Base-by-base conservation (phyloP, 2,113 vertebrate species). In the Cyprinus carpio region DNA sequence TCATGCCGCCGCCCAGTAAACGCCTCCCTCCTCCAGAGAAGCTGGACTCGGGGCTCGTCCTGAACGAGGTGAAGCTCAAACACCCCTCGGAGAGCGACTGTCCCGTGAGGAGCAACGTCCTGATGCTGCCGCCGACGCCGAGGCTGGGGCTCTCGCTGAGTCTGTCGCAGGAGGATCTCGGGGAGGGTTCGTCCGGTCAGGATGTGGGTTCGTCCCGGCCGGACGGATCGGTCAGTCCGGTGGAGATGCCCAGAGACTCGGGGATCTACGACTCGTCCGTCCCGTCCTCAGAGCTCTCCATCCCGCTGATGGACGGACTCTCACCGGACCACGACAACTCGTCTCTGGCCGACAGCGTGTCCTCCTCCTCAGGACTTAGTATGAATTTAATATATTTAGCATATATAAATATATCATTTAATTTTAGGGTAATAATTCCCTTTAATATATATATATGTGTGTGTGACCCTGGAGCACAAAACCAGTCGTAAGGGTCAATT, bases 251-350 rank as follows among this genome's bases (percentile, higher is more conserved):
- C 13, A 94, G 97, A 37, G 98, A 99, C 93, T 99, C 98, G 0
- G 98, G 98, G 82, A 99, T 99, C 91, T 99, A 99, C 1, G 98
- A 99, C 89, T 98, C 97, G 0, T 99, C 98, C 0, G 96, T 98
- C 74, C 98, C 97, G 0, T 99, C 97, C 0, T 99, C 97, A 0
- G 97, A 99, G 91, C 93, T 99, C 49, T 99, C 98, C 86, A 95
- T 99, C 43, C 96, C 98, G 37, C 92, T 99, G 43, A 98, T 99
- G 96, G 98, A 99, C 23, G 98, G 97, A 23, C 95, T 99, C 6
- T 94, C 95, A 20, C 91, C 95, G 25, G 98, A 99, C 90, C 97
- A 96, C 81, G 98, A 99, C 91, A 96, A 95, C 0, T 96, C 95
- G 86, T 99, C 98, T 4, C 89, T 98, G 92, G 94, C 98, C 0